phyloP scores from a whole-genome alignment of 2,797 vertebrate species.

The Nyctibius grandis region DNA sequence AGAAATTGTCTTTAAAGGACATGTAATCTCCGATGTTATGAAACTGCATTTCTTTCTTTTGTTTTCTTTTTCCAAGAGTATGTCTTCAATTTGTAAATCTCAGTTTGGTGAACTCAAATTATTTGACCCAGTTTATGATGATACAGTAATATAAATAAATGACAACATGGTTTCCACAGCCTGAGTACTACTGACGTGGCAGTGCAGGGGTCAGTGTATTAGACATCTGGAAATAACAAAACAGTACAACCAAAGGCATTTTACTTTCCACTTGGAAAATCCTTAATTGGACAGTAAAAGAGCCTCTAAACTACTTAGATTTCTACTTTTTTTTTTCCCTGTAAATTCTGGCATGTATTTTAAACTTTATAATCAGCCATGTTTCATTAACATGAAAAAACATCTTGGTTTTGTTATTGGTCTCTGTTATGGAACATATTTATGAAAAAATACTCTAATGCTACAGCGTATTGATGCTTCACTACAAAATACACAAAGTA shows the following conservation, averaged over 20 bases:
- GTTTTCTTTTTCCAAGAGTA: not conserved
- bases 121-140: not conserved
- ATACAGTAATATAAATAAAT: not conserved
- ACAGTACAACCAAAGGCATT: conserved; percentile 9
- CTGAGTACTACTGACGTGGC: conserved; percentile 27
- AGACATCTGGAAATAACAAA: conserved; percentile 58
- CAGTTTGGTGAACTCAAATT: not conserved
- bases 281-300: not conserved
- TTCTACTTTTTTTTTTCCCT: not conserved
- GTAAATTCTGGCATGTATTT: not conserved
- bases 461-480: not conserved
- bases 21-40: not conserved
- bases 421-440: not conserved
- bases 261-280: conserved; percentile 38
- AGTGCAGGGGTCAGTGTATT: conserved; percentile 10
- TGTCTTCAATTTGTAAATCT: conserved; percentile 1
- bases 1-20: not conserved
- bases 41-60: not conserved
- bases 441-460: not conserved
- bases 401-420: not conserved
- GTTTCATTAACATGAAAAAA: not conserved
- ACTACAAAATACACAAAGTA: not conserved
- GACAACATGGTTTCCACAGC: not conserved
- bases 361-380: not conserved
- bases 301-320: not conserved